Base-by-base conservation (phyloP, 2,797 vertebrate genomes). In the Zenarchopterus dispar region DNA sequence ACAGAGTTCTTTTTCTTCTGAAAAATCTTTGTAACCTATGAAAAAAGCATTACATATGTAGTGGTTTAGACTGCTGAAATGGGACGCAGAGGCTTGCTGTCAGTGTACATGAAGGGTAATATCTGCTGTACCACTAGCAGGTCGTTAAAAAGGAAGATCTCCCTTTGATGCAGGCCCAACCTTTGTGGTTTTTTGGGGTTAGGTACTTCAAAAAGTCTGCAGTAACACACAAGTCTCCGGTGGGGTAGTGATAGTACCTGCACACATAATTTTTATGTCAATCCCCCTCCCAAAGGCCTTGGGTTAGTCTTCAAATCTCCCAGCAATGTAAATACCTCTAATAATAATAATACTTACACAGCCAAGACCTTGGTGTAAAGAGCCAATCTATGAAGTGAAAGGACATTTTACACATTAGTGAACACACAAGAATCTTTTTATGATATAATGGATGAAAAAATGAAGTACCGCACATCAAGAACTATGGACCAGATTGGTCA, bases 1-100 rank as follows among this genome's bases (percentile, higher is more conserved):
- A 98, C 97, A 0, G 97, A 98, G 85, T 97, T 99, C 91, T 98
- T 98, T 93, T 98, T 99, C 92, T 99, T 99, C 81, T 99, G 97
- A 91, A 99, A 98, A 73, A 98, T 98, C 90, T 99, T 99, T 57
- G 97, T 98, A 67, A 99, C 97, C 97, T 99, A 65, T 44, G 85
- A 58, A 71, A 21, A 22, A 49, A 70, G 17, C 8, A 45, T 0
- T 39, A 6, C 16, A 50, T 0, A 10, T 19, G 17, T 6, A 42
- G 18, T 43, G 19, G 11, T 48, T 81, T 22, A 67, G 52, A 61
- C 17, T 64, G 16, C 21, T 48, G 44, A 5, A 21, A 17, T 10
- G 51, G 19, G 16, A 44, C 13, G 19, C 6, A 31, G 11, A 0
- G 18, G 44, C 42, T 10, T 24, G 23, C 18, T 65, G n/a, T 44